Evolutionary conservation across 2,113 vertebrate species (phyloP), one percentile per base, ranked within the genome.

Genomic region (Myiozetetes cayanensis): DNA sequence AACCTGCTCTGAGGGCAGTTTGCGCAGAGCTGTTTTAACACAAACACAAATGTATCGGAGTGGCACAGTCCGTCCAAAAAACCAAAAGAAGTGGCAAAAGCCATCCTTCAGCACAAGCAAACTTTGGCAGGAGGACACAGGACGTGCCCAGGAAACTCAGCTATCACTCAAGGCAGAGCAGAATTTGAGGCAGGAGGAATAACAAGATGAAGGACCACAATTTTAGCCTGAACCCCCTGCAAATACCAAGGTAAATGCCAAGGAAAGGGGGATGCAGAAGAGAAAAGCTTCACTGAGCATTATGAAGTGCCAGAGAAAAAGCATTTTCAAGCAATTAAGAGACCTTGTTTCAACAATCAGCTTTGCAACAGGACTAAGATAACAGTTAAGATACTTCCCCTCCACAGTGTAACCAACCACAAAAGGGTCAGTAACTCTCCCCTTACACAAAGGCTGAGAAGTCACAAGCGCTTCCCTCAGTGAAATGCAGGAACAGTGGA

Each of bases 91-190:
- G 44, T 9, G 5, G 20, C 41, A 72, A 76, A 72, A 87, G 18
- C 6, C 8, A 7, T 35, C 56, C 35, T 65, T 19, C 25, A 44
- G 41, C 41, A 61, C 13, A 31, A 21, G 31, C 17, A 81, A 47
- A 67, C 75, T 6, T 50, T 72, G 70, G 30, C 56, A 47, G 2
- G 5, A 81, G 47, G 43, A 43, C 79, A 55, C 9, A 35, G 62
- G 17, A 14, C 44, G 21, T 31, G 39, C 8, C 41, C 61, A 93
- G 44, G 24, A 76, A 81, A 85, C n/a, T 47, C 25, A 11, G 62
- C 15, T 9, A 67, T 0, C 0, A n/a, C 65, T 52, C 1, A 0
- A 89, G 73, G 67, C 46, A 81, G 22, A 79, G 39, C 39, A 37
- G 12, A 55, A 39, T 24, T 43, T 33, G 55, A 87, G 59, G 23